Conservation (phyloP, 2,113 vertebrate genomes). For the Rhinoderma darwinii region DNA sequence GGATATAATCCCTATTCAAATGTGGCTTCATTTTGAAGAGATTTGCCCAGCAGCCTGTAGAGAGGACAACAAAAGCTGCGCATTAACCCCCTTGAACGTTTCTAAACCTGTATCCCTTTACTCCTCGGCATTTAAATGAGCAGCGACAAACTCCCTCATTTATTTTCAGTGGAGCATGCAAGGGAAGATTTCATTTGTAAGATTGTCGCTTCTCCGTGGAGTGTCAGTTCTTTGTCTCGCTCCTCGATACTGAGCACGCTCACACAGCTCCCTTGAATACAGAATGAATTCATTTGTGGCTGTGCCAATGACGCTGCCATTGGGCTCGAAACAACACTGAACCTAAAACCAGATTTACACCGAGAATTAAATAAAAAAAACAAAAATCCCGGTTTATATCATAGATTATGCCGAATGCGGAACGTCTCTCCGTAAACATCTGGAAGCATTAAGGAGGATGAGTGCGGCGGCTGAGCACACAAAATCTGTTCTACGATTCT, state of each 20-base stretch:
- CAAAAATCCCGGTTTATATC: not conserved
- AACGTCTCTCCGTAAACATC: slow-evolving; percentile 27
- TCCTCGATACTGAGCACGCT: not conserved
- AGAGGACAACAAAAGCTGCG: slow-evolving; percentile 62
- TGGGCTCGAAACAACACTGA: not conserved
- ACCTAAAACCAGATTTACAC: slow-evolving; percentile 13
- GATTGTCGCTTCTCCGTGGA: slow-evolving; percentile 5
- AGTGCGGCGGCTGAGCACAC: not conserved
- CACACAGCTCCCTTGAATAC: slow-evolving; percentile 24
- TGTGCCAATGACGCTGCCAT: not conserved
- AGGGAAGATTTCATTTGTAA: slow-evolving; percentile 1
- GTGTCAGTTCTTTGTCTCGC: slow-evolving; percentile 50
- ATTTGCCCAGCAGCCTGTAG: slow-evolving; percentile 65
- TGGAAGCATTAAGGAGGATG: not conserved
- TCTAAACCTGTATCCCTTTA: slow-evolving; percentile 61
- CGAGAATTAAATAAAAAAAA: not conserved
- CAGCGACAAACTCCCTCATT: slow-evolving; percentile 59
- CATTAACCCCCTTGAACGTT: slow-evolving; percentile 61
- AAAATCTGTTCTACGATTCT: slow-evolving; percentile 35
- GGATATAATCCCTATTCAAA: slow-evolving; percentile 69
- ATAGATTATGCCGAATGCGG: not conserved
- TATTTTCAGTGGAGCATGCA: slow-evolving; percentile 65
- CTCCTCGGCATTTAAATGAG: slow-evolving; percentile 64
- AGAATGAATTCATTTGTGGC: slow-evolving; percentile 34
- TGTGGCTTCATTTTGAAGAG: slow-evolving; percentile 69